Evolutionary conservation across 2,113 vertebrate genomes (phyloP).

Genomic region (Proteles cristata): DNA sequence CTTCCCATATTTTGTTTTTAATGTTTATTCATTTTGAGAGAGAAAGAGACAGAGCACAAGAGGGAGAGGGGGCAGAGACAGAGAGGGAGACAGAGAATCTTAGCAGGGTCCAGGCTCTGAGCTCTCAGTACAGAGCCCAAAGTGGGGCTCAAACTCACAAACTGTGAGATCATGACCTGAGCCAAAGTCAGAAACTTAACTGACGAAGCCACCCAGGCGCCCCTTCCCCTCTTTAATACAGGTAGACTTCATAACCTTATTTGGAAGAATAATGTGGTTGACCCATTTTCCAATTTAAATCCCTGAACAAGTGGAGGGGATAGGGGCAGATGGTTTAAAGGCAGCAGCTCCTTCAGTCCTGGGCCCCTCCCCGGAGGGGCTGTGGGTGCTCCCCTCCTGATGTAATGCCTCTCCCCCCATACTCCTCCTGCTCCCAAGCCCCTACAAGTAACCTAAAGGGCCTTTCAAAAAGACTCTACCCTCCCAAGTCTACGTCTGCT

Average conservation of each 20-base stretch:
- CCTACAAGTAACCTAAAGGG: not conserved
- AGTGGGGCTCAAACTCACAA: no score
- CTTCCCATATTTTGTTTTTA: not conserved
- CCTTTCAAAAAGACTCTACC: slow-evolving; percentile 60
- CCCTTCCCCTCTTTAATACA: not conserved
- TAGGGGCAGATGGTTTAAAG: not conserved
- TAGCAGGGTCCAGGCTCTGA: no score
- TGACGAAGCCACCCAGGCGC: no score
- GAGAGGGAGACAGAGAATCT: no score
- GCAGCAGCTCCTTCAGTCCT: not conserved
- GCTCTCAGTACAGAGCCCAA: no score
- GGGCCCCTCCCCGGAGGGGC: rapidly evolving
- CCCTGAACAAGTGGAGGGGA: not conserved
- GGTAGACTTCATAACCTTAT: not conserved
- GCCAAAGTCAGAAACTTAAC: no score
- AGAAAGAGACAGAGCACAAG: no score
- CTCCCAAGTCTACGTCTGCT: not conserved
- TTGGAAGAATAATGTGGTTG: slow-evolving; percentile 1
- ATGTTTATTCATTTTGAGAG: no score
- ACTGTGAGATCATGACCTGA: no score
- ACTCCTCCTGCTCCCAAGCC: not conserved
- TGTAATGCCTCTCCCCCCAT: not conserved
- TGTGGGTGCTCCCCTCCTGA: not conserved
- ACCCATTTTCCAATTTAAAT: not conserved
- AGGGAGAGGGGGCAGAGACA: no score